Percentiles rank a stretch among this genome's conserved stretches.
phyloP scores from a whole-genome alignment of 2,888 invertebrate genomes.

The Panorpa germanica region DNA sequence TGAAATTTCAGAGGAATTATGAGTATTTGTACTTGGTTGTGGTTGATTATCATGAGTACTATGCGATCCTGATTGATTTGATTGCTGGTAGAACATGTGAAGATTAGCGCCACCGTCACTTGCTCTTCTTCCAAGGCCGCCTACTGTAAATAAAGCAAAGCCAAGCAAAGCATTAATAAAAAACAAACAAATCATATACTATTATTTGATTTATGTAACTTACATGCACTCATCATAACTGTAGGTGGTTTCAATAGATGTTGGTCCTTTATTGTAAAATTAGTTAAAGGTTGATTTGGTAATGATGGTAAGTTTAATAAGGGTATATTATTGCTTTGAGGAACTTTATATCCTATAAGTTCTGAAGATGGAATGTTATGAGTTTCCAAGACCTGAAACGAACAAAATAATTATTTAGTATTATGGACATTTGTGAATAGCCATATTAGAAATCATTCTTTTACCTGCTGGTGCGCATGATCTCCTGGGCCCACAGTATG shows the following conservation, averaged over 20 bases:
- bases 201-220: slow-evolving; percentile 17
- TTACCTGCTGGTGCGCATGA: slow-evolving; percentile 61
- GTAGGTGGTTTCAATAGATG: slow-evolving; percentile 86
- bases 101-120: slow-evolving; percentile 93
- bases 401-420: slow-evolving; percentile 9
- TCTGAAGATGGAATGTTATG: slow-evolving; percentile 26
- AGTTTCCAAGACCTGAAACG: slow-evolving; percentile 26
- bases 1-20: too few species aligned
- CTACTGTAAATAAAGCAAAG: slow-evolving; percentile 26
- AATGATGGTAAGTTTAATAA: slow-evolving; percentile 64
- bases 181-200: slow-evolving; percentile 2
- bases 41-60: too few species aligned
- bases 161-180: slow-evolving; percentile 12
- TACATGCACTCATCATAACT: slow-evolving; percentile 68
- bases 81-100: slow-evolving; percentile 49
- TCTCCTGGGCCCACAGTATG: slow-evolving; percentile 92
- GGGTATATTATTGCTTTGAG: slow-evolving; percentile 39
- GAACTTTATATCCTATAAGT: slow-evolving; percentile 21
- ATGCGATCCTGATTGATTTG: too few species aligned
- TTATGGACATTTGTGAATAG: not conserved
- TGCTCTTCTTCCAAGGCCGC: slow-evolving; percentile 74
- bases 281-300: slow-evolving; percentile 65
- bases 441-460: too few species aligned
- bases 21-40: too few species aligned
- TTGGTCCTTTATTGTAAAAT: slow-evolving; percentile 81